Evolutionary conservation across 2,888 invertebrate genomes (phyloP).

Genomic region (Tiphia femorata): DNA sequence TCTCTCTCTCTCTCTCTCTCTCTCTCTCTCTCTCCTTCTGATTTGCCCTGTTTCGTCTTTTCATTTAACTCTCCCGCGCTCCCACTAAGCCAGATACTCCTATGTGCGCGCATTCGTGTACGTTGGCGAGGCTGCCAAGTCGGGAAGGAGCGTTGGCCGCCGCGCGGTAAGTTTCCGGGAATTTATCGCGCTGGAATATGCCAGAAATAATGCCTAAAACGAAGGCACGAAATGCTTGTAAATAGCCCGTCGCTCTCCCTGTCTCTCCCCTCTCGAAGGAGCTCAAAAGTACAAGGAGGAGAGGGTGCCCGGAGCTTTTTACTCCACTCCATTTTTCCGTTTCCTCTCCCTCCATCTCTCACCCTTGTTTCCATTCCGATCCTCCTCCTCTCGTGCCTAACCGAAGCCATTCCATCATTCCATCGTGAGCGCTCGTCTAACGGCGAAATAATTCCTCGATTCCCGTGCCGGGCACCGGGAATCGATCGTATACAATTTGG

Average conservation of each 20-base stretch:
- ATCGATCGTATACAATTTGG: background rate
- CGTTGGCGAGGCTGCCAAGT: background rate
- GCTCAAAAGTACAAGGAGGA: too few relatives aligned
- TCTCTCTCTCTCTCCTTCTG: background rate
- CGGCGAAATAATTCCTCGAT: background rate
- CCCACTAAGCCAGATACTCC: background rate
- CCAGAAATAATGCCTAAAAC: constrained; percentile 22
- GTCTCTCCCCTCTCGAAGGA: too few relatives aligned
- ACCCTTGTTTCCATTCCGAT: background rate
- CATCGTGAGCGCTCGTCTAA: background rate
- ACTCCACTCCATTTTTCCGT: background rate
- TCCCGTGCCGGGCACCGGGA: background rate
- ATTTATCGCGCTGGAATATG: constrained; percentile 14
- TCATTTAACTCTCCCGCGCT: background rate
- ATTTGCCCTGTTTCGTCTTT: background rate
- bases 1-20: background rate
- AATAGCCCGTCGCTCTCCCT: constrained; percentile 29
- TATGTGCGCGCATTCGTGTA: background rate
- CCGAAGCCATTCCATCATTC: background rate
- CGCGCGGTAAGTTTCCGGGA: constrained; percentile 3
- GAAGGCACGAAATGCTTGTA: constrained; percentile 26
- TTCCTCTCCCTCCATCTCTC: background rate
- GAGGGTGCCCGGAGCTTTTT: background rate
- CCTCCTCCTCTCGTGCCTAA: background rate
- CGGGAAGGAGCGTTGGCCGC: constrained; percentile 4